Base-by-base conservation (phyloP, 2,113 vertebrate species). In the Calidris pugnax region DNA sequence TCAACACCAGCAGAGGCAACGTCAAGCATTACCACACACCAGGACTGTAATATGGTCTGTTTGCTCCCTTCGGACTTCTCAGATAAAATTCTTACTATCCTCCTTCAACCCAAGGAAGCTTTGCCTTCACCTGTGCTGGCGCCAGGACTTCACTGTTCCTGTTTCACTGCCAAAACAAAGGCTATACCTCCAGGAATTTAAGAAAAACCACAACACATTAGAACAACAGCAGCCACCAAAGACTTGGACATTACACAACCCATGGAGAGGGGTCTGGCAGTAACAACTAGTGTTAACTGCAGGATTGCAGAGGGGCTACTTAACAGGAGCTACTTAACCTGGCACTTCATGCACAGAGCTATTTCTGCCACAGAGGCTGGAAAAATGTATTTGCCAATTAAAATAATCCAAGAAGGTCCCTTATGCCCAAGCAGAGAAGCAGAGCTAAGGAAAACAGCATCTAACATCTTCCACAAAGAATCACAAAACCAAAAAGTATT, bases 311-410 rank as follows among this genome's bases (percentile, higher is more conserved):
- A 96, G 92, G 93, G 88, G 88, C 90, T 96, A 96, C 95, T 96
- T 95, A 95, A 96, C 93, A 95, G 92, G 82, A 96, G 86, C 96
- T 96, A 93, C 96, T 96, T 93, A 94, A 86, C 83, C 95, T 96
- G 96, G 94, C 95, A 96, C 92, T 87, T 76, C 57, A 63, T 37
- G 88, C 95, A 90, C 48, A 32, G 60, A 92, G 76, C 76, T 96
- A 87, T 95, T 96, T 94, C 92, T 93, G 90, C 85, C 76, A 85
- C 86, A 94, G 88, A 92, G 0, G 0, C 69, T 93, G 90, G 94
- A 96, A 96, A 95, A 93, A 87, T 17, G 17, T 45, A 92, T 92
- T 85, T 92, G 92, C 90, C 97, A 96, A 92, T 76, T 89, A 72
- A 94, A 96, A 94, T 89, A 97, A 94, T 85, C 86, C 88, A 90